These are phyloP conservation scores for Micrastur ruficollis DNA, from an alignment of 2,797 vertebrate genomes.

Conservation along the genomic window DNA sequence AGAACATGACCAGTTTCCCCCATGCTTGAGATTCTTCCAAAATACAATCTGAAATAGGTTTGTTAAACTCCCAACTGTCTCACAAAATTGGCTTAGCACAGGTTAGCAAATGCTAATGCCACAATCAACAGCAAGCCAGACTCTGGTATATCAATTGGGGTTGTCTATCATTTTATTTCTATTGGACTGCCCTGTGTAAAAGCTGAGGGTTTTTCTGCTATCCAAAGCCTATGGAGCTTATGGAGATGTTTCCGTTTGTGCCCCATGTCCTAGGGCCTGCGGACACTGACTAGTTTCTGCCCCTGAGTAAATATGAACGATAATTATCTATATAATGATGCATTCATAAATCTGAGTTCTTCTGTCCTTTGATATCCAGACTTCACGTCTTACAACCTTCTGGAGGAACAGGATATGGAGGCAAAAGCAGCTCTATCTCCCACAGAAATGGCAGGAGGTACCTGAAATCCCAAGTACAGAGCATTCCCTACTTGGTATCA, in stretches of 20 bases:
- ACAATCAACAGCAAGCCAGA: background rate
- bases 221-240: background rate
- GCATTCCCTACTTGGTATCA: background rate
- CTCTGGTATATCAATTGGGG: background rate
- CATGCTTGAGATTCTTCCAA: conserved; percentile 58
- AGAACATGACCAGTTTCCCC: conserved; percentile 45
- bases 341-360: background rate
- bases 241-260: background rate
- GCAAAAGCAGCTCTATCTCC: background rate
- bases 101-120: conserved; percentile 24
- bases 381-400: background rate
- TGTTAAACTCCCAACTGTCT: conserved; percentile 25
- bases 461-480: background rate
- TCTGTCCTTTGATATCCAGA: background rate
- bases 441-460: background rate
- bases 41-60: conserved; percentile 59
- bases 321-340: background rate
- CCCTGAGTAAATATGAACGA: background rate
- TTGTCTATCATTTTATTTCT: background rate
- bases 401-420: background rate
- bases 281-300: background rate
- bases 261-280: background rate
- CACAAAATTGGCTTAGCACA: conserved; percentile 28
- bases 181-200: background rate
- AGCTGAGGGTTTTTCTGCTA: background rate